Evolutionary conservation across 2,113 vertebrate genomes (phyloP).

Genomic region (Periophthalmus modestus): DNA sequence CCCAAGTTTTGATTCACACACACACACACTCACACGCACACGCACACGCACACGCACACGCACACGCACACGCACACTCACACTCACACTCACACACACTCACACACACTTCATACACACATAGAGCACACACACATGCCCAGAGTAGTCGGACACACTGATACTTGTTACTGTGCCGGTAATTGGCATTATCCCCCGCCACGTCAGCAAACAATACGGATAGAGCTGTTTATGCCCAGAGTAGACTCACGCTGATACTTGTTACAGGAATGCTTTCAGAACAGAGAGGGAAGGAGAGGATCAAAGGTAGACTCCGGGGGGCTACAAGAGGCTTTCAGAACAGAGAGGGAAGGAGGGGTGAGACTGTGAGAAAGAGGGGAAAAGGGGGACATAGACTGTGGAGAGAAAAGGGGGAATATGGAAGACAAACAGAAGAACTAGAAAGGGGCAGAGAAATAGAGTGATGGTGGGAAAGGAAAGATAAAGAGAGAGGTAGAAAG

Average conservation of each 20-base stretch:
- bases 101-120: no score
- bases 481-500: background rate
- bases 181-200: slow-evolving; percentile 26
- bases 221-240: no score
- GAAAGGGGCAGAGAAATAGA: background rate
- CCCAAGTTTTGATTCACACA: no score
- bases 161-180: slow-evolving; percentile 2
- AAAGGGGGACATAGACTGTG: background rate
- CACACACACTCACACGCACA: no score
- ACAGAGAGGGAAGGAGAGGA: background rate
- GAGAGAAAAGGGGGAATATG: background rate
- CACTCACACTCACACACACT: no score
- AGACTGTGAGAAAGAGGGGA: no score
- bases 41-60: no score
- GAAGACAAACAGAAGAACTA: no score
- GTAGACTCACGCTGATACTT: slow-evolving; percentile 15
- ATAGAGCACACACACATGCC: no score
- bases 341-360: background rate
- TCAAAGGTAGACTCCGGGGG: no score
- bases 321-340: slow-evolving; percentile 8
- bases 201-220: slow-evolving; percentile 26
- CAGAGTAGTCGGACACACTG: background rate
- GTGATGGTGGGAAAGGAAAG: background rate
- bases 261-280: slow-evolving; percentile 4
- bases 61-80: no score